Evolutionary conservation across 2,888 invertebrate genomes (phyloP).

Genomic region (Apotomis capreana): DNA sequence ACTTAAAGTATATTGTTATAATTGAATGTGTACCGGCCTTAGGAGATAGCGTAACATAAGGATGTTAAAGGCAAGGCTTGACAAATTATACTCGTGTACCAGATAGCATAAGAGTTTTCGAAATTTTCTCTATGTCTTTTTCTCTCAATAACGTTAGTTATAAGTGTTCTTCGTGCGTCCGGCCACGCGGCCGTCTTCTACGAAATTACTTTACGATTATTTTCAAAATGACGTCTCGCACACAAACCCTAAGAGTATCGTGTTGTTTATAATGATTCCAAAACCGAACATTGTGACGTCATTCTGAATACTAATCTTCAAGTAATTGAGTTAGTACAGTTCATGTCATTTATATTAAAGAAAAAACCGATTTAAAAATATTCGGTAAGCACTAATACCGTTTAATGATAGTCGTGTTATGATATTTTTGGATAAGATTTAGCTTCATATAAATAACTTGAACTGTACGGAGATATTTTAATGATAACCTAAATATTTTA

Average conservation of each 20-base stretch:
- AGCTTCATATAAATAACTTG: constrained; percentile 18
- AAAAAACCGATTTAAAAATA: constrained; percentile 11
- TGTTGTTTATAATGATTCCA: neutral
- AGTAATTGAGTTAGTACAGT: constrained; percentile 19
- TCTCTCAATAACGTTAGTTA: constrained; percentile 77
- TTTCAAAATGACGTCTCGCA: constrained; percentile 13
- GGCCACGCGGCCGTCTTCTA: constrained; percentile 49
- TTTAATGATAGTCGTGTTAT: neutral
- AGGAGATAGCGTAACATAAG: constrained; percentile 71
- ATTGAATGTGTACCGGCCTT: constrained; percentile 80
- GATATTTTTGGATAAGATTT: constrained; percentile 7
- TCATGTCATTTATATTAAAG: constrained; percentile 20
- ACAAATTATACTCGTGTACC: constrained; percentile 68
- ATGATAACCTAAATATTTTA: constrained; percentile 60
- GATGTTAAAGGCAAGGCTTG: constrained; percentile 71
- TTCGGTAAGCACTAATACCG: neutral
- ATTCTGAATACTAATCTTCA: constrained; percentile 3
- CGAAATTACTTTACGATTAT: constrained; percentile 1
- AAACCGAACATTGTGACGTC: neutral
- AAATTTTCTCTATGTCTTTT: constrained; percentile 78
- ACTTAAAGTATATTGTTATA: constrained; percentile 78
- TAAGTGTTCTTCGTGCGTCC: constrained; percentile 61
- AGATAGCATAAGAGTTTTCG: constrained; percentile 73
- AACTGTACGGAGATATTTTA: constrained; percentile 56
- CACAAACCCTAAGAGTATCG: neutral